A percentile compares a stretch with the other conserved stretches of the same genome.
These are phyloP conservation scores for Thamnophis elegans DNA, from an alignment of 2,797 vertebrate genomes.

Conservation along the genomic window DNA sequence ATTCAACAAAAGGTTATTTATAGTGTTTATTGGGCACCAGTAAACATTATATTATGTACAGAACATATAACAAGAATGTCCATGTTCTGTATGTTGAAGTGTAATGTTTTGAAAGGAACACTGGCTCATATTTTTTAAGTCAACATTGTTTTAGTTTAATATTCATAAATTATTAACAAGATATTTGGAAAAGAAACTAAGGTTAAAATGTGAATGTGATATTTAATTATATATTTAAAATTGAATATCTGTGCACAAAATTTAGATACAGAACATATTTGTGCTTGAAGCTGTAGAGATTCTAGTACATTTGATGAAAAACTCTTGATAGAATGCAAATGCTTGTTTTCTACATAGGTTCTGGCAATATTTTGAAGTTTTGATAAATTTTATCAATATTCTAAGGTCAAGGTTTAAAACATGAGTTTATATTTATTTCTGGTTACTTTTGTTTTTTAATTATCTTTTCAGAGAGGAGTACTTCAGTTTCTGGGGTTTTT, in stretches of 20 bases:
- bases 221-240: background rate
- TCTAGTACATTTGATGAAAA: background rate
- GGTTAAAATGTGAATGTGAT: background rate
- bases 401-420: background rate
- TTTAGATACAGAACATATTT: background rate
- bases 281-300: background rate
- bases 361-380: background rate
- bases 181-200: background rate
- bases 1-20: background rate
- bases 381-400: background rate
- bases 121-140: background rate
- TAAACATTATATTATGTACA: background rate
- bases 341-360: background rate
- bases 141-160: background rate
- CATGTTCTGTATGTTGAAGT: background rate
- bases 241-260: background rate
- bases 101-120: background rate
- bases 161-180: background rate
- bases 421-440: background rate
- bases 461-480: background rate
- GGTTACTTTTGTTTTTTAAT: background rate
- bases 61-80: background rate
- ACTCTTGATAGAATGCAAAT: background rate
- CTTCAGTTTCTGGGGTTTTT: background rate
- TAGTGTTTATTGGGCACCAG: background rate